These are phyloP conservation scores for Callimorpha dominula DNA, from an alignment of 2,888 invertebrate genomes.

Conservation along the genomic window DNA sequence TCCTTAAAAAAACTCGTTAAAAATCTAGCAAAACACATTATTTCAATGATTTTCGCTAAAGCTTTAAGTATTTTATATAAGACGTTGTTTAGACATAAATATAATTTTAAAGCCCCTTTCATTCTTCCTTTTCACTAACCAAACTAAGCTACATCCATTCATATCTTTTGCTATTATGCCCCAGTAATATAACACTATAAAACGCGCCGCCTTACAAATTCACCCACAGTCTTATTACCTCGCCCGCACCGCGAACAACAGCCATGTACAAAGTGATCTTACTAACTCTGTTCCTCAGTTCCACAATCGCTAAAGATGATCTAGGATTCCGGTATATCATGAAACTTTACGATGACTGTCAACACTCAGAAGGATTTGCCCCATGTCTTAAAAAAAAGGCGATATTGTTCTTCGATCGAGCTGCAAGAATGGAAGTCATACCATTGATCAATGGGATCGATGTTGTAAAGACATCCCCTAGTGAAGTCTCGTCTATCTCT, in stretches of 20 bases:
- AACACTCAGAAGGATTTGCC: constrained; percentile 89
- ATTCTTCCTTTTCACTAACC: background rate
- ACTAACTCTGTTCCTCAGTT: constrained; percentile 58
- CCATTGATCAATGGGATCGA: constrained; percentile 88
- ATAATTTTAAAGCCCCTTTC: background rate
- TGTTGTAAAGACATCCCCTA: constrained; percentile 86
- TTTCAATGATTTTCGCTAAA: background rate
- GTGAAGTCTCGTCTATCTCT: constrained; percentile 79
- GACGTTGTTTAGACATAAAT: background rate
- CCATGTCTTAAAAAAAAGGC: constrained; percentile 94
- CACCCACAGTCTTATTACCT: constrained; percentile 85
- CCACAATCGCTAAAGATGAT: constrained; percentile 69
- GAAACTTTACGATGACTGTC: constrained; percentile 93
- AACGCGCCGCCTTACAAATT: constrained; percentile 61
- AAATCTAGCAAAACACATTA: background rate
- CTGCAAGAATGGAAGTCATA: constrained; percentile 90
- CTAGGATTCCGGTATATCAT: constrained; percentile 89
- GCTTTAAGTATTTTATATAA: background rate
- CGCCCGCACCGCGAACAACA: constrained; percentile 71
- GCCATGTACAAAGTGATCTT: constrained; percentile 74
- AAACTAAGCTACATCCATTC: constrained; percentile 10
- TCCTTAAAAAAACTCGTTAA: too few species aligned
- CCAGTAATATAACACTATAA: constrained; percentile 70
- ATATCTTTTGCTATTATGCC: constrained; percentile 20
- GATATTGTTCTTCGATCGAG: constrained; percentile 91